Conservation (phyloP, 1,140 invertebrate species). For the Euura lappo region DNA sequence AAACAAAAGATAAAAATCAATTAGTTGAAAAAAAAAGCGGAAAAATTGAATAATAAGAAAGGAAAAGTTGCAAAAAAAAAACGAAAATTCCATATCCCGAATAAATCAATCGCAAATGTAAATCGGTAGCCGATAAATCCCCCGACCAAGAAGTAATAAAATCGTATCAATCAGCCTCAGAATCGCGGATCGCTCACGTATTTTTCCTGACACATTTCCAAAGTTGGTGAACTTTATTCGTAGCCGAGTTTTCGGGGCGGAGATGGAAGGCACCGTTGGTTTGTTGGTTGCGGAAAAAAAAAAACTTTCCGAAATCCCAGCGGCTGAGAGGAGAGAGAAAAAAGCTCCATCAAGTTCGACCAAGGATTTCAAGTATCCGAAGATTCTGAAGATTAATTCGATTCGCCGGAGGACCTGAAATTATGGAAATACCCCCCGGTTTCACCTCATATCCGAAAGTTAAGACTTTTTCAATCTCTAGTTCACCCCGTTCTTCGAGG, state of each 20-base stretch:
- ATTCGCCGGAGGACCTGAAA: not conserved
- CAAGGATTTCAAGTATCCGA: not conserved
- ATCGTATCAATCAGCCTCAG: constrained; percentile 44
- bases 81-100: constrained; percentile 18
- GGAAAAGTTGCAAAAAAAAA: constrained; percentile 20
- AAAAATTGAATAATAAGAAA: constrained; percentile 2
- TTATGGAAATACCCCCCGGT: not conserved
- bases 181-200: constrained; percentile 21
- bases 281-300: not conserved
- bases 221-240: constrained; percentile 24
- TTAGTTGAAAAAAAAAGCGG: not conserved
- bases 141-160: constrained; percentile 35
- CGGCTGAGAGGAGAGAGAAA: constrained; percentile 14
- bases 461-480: too few species aligned
- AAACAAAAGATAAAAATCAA: constrained; percentile 19
- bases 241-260: not conserved
- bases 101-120: constrained; percentile 47
- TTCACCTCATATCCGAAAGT: not conserved
- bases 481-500: too few species aligned
- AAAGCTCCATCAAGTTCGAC: not conserved
- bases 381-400: constrained; percentile 2
- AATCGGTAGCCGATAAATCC: constrained; percentile 23
- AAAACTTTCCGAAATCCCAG: constrained; percentile 9
- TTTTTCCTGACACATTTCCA: constrained; percentile 22
- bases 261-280: not conserved